Evolutionary conservation across 2,797 vertebrate genomes (phyloP), one percentile per base, ranked within the genome.

Genomic region (Pipistrellus nathusii): DNA sequence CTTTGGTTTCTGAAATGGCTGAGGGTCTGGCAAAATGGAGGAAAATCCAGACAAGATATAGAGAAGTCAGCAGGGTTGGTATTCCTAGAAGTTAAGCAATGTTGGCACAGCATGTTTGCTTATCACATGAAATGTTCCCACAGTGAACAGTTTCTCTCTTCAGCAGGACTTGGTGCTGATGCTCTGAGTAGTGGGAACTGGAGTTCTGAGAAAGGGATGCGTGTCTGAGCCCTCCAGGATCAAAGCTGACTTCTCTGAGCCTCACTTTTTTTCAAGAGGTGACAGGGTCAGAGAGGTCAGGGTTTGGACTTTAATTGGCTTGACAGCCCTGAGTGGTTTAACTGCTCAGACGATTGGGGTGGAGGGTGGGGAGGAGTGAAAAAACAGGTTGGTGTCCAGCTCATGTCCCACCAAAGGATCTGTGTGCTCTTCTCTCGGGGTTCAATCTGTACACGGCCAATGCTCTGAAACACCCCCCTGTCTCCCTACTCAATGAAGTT

Each of bases 291-390:
- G 85, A 87, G 87, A 86, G 82, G 92, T 96, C 91, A 96, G 95
- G 94, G 96, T 96, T 97, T 92, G 96, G 0, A 41, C 95, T 97
- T 97, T 98, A 98, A 98, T 97, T 97, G 98, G 98, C 97, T 98
- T 98, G 98, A 94, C 76, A 97, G 88, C 46, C 91, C 81, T 81
- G 82, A 6, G 1, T 46, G 77, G 97, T 32, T 11, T 96, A 96
- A 95, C 78, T 30, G 94, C 59, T 62, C 90, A 38, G 87, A 41
- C 69, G 35, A 68, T 32, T 87, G 1, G 75, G 57, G 69, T 1
- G 1, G 62, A 25, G 8, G 25, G 0, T 0, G 2, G 46, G 71
- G 72, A 55, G 32, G 48, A n/a, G 53, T 91, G 77, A 57, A 83
- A 71, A 92, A 17, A n/a, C 18, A 64, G 59, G 75, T 66, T 76